Conservation (phyloP, 2,113 vertebrate species). For the Castor canadensis region DNA sequence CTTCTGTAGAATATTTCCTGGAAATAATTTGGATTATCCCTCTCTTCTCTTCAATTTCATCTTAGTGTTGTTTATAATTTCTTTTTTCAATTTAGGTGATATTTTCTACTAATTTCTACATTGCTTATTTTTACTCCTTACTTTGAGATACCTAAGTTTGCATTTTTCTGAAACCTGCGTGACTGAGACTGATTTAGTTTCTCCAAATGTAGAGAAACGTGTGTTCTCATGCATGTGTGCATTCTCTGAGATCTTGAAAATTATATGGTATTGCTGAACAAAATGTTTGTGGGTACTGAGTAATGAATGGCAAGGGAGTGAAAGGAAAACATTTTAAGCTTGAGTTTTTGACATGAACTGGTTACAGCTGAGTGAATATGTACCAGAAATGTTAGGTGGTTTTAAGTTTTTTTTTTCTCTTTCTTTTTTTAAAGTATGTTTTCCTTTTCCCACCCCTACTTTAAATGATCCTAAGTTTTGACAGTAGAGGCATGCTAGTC, state of each 20-base stretch:
- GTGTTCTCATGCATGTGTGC: background rate
- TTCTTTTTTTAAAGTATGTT: slow-evolving; percentile 14
- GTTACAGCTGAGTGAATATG: slow-evolving; percentile 36
- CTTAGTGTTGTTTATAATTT: background rate
- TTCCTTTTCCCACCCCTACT: background rate
- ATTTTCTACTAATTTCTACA: slow-evolving; percentile 30
- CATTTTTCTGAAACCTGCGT: background rate
- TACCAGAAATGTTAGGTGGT: background rate
- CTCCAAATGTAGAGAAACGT: background rate
- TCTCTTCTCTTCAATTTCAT: background rate
- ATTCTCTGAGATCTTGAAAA: slow-evolving; percentile 8
- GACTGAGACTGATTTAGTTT: slow-evolving; percentile 28
- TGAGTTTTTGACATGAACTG: slow-evolving; percentile 59
- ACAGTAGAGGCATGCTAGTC: slow-evolving; percentile 51
- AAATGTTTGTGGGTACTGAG: background rate
- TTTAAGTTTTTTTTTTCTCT: background rate
- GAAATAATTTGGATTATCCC: background rate
- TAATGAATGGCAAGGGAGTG: slow-evolving; percentile 8
- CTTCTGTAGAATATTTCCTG: background rate
- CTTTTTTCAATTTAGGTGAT: background rate
- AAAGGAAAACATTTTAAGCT: slow-evolving; percentile 59
- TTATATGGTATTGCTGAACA: background rate
- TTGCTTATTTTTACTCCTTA: slow-evolving; percentile 44
- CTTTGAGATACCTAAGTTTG: background rate
- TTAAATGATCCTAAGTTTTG: slow-evolving; percentile 56